Evolutionary conservation across 1,140 invertebrate genomes (phyloP).

Genomic region (Tetramorium simillimum): DNA sequence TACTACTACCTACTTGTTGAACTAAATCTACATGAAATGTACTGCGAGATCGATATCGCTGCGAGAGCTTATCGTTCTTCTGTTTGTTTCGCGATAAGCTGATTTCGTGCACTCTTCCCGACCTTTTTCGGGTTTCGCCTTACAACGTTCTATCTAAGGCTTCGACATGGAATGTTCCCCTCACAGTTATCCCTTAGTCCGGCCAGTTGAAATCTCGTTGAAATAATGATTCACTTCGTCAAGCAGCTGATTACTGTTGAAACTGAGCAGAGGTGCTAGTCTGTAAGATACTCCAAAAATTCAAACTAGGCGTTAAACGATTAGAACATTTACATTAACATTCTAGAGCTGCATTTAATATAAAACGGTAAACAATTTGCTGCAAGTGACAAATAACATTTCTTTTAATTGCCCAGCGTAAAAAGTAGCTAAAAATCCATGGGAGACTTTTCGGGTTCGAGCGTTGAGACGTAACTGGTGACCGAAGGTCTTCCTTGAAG

Average conservation of each 20-base stretch:
- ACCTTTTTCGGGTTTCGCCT: slow-evolving; percentile 26
- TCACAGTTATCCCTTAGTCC: slow-evolving; percentile 58
- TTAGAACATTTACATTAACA: neutral
- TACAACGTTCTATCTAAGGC: slow-evolving; percentile 7
- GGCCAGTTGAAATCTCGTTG: neutral
- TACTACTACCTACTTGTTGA: slow-evolving; percentile 33
- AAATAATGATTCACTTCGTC: neutral
- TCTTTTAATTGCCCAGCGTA: neutral
- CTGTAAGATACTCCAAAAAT: neutral
- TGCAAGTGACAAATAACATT: neutral
- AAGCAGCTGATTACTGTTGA: neutral
- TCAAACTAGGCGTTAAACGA: neutral
- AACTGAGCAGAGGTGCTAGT: neutral
- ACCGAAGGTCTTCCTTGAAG: neutral
- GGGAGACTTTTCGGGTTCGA: neutral
- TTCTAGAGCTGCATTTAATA: neutral
- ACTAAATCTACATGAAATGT: neutral
- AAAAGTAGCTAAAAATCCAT: neutral
- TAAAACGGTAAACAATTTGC: neutral
- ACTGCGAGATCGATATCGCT: neutral
- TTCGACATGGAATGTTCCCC: neutral
- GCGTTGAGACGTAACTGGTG: neutral
- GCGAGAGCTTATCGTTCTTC: neutral
- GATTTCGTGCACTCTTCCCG: slow-evolving; percentile 60
- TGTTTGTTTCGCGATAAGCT: slow-evolving; percentile 30